Conservation (phyloP, 2,888 invertebrate genomes). For the Scaptodrosophila latifasciaeformis region DNA sequence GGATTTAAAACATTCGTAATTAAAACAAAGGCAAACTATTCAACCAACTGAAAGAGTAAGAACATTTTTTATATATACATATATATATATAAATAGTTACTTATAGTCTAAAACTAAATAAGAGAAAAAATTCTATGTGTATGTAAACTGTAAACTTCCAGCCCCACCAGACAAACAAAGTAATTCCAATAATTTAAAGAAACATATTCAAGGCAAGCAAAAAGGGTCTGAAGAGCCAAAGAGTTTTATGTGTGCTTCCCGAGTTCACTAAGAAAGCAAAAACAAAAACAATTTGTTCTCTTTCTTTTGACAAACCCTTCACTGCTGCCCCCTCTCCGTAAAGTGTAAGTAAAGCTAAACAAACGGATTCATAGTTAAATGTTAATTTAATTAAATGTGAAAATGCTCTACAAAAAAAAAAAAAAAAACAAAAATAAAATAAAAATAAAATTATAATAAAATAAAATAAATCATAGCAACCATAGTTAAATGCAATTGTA, state of each 20-base stretch:
- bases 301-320: background rate
- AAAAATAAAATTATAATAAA: constrained; percentile 5
- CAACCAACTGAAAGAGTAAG: no score
- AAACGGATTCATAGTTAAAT: constrained; percentile 52
- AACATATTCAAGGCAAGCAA: constrained; percentile 5
- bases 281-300: background rate
- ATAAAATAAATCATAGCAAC: constrained; percentile 32
- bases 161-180: constrained; percentile 50
- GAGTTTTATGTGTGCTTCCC: no score
- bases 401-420: constrained; percentile 21
- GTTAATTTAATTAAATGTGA: constrained; percentile 41
- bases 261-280: no score
- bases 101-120: constrained; percentile 25
- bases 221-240: background rate
- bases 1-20: constrained; percentile 63
- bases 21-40: no score
- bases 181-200: constrained; percentile 28
- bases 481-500: constrained; percentile 61
- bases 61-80: constrained; percentile 32
- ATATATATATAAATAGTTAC: constrained; percentile 26
- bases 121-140: constrained; percentile 25
- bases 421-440: background rate
- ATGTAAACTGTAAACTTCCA: constrained; percentile 52
- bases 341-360: constrained; percentile 25
- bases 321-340: constrained; percentile 11